Evolutionary conservation across 2,888 invertebrate species (phyloP), one percentile per base, ranked within the genome.

Genomic region (Lepidocyrtinus sp.): DNA sequence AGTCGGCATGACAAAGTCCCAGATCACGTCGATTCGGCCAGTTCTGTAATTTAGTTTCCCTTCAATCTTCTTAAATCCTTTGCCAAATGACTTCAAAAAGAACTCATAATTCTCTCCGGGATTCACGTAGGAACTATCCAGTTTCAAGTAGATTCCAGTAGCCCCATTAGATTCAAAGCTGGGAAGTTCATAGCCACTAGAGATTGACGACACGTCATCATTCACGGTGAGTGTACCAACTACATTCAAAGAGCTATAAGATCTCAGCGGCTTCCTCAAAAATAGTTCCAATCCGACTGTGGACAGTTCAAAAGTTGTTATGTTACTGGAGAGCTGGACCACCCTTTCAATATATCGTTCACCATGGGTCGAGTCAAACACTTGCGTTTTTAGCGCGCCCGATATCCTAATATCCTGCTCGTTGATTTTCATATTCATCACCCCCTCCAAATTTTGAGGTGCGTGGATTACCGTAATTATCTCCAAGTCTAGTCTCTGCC

Each of bases 181-280:
- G 7, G 86, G 85, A 15, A 85, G 45, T 17, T 85, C 82, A 69
- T 86, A 86, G 12, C 82, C 81, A 7, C 83, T 71, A 1, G 76
- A 74, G 19, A 75, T 65, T 17, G 79, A 79, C 1, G 85, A 80
- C 0, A 68, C 59, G 64, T 83, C 77, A 1, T 72, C 82, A 19
- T 81, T 79, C 1, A 81, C 36, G n/a, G 5, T 61, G 0, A 84
- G 15, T 5, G 67, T 78, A 5, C 68, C 76, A 17, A 80, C 59
- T 9, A 77, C 45, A 21, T 59, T 62, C 50, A 74, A 17, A 19
- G 17, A 64, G 5, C 61, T 62, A 26, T 81, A 83, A 0, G 73
- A 65, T 22, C 46, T 50, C n/a, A 80, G 45, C 5, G 86, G 82
- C 65, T 81, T 76, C 17, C 71, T 62, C 0, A 86, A 7, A n/a